Conservation (phyloP, 2,888 invertebrate species). For the Halictus quadricinctus region DNA sequence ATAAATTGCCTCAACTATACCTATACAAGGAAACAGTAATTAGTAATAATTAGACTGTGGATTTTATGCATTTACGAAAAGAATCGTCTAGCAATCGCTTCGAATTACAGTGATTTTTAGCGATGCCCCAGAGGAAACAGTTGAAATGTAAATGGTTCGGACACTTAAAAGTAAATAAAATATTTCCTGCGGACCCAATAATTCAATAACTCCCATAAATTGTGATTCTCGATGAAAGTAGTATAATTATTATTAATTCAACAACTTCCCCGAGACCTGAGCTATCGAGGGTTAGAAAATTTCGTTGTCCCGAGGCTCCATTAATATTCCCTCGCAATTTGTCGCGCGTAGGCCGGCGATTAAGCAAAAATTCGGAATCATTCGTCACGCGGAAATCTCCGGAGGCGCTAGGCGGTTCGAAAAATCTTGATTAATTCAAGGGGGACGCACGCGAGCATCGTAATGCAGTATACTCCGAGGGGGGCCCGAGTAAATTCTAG, state of each 20-base stretch:
- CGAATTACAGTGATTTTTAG: neutral
- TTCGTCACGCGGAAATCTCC: neutral
- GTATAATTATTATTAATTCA: too few species aligned
- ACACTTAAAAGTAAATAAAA: neutral
- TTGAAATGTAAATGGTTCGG: too few species aligned
- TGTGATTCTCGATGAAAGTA: neutral
- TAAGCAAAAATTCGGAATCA: slow-evolving; percentile 1
- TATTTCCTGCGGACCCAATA: too few species aligned
- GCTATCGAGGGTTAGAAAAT: neutral
- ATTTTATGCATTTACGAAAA: neutral
- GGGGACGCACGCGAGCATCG: slow-evolving; percentile 1
- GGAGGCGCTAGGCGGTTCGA: neutral
- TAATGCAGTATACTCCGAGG: slow-evolving; percentile 1
- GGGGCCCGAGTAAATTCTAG: slow-evolving; percentile 13
- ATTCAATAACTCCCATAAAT: neutral
- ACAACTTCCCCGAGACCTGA: neutral
- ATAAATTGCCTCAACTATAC: neutral
- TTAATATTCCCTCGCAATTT: slow-evolving; percentile 1
- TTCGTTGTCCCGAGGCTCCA: neutral
- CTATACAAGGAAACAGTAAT: neutral
- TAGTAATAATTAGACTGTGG: neutral
- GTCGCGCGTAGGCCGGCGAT: neutral
- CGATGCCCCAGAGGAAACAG: neutral
- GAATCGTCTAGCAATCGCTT: neutral
- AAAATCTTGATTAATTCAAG: slow-evolving; percentile 7